These are phyloP conservation scores for Megalurothrips usitatus DNA, from an alignment of 2,888 invertebrate species.

Conservation along the genomic window DNA sequence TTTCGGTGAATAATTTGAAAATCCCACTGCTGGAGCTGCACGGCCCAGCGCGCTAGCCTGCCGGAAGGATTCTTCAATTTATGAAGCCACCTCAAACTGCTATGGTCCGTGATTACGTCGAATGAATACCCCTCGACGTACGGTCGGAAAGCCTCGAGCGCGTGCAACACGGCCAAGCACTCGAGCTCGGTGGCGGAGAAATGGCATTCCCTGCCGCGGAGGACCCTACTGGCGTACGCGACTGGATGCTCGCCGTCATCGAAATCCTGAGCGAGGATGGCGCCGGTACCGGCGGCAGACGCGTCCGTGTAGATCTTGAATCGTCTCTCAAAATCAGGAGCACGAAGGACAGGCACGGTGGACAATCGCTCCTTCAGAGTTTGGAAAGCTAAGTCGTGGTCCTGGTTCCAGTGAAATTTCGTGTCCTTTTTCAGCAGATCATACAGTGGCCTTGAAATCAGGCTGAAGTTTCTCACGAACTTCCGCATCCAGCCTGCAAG, in stretches of 20 bases:
- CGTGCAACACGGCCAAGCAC: conserved; percentile 35
- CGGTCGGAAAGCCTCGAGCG: conserved; percentile 33
- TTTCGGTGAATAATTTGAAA: conserved; percentile 34
- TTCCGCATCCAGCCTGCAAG: background rate
- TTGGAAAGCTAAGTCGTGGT: background rate
- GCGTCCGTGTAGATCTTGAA: conserved; percentile 38
- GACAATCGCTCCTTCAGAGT: background rate
- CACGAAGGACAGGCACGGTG: background rate
- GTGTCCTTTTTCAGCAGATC: background rate
- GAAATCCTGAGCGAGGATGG: conserved; percentile 33
- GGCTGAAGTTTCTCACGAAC: background rate
- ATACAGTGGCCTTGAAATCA: background rate
- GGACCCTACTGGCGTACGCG: conserved; percentile 36
- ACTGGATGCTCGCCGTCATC: conserved; percentile 35
- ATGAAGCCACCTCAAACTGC: conserved; percentile 34
- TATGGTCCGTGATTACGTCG: conserved; percentile 36
- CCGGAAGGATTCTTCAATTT: conserved; percentile 34
- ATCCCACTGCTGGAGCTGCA: conserved; percentile 34
- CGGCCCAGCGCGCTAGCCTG: conserved; percentile 34
- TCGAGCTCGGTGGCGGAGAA: conserved; percentile 36
- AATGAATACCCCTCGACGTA: conserved; percentile 36
- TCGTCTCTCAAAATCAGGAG: conserved; percentile 33
- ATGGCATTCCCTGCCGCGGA: conserved; percentile 31
- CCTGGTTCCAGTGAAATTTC: background rate
- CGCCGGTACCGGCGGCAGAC: conserved; percentile 33